Percentiles rank a stretch among this genome's conserved stretches.
These are phyloP conservation scores for Habropoda laboriosa DNA, from an alignment of 1,140 invertebrate species.

Conservation along the genomic window DNA sequence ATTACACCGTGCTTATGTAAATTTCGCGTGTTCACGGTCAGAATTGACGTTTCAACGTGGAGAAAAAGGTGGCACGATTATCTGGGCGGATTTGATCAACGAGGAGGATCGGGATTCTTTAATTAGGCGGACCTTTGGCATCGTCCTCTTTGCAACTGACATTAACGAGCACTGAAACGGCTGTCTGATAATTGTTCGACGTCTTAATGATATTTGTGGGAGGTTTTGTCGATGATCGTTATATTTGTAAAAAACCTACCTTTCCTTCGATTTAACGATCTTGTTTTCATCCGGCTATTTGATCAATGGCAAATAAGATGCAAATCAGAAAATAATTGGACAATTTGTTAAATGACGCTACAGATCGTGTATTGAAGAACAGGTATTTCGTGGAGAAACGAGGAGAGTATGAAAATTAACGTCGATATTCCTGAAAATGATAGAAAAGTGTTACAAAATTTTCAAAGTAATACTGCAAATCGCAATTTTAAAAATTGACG, in stretches of 20 bases:
- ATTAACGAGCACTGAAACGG: conserved; percentile 3
- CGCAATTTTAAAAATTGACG: too few relatives aligned
- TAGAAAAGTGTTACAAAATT: too few relatives aligned
- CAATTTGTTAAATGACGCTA: background rate
- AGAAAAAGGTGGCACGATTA: background rate
- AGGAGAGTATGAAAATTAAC: too few relatives aligned
- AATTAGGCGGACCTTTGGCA: conserved; percentile 28
- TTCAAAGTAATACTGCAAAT: too few relatives aligned
- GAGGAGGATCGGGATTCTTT: background rate
- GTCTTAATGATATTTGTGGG: background rate
- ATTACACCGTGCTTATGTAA: conserved; percentile 49
- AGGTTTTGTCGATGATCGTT: background rate
- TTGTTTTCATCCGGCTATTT: background rate
- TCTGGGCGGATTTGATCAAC: background rate
- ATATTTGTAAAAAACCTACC: background rate
- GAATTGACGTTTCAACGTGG: conserved; percentile 41
- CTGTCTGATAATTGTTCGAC: background rate
- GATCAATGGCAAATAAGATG: too few relatives aligned
- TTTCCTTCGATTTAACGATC: background rate
- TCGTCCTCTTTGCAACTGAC: background rate
- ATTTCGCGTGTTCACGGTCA: conserved; percentile 38
- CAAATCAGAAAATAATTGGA: background rate
- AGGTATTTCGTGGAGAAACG: too few relatives aligned
- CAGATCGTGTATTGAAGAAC: too few relatives aligned
- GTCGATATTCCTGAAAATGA: too few relatives aligned